Conservation (phyloP, 1,140 invertebrate species). For the Drosophila triauraria region DNA sequence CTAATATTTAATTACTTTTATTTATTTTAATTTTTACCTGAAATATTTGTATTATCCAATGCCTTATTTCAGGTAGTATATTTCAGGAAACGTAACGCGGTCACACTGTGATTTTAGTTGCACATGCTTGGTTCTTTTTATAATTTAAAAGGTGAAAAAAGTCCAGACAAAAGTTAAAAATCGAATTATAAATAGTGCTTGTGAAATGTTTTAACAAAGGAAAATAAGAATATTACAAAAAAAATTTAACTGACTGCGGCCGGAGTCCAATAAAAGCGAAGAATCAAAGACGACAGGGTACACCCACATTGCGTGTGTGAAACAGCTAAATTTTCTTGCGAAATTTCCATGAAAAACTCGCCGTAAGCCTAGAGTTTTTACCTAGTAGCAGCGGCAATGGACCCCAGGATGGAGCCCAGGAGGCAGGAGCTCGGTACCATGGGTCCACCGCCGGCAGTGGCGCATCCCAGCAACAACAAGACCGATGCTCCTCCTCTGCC, state of each 20-base stretch:
- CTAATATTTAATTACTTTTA: background rate
- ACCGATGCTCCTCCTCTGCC: background rate
- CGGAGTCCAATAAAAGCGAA: background rate
- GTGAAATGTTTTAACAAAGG: background rate
- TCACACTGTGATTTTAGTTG: conserved; percentile 16
- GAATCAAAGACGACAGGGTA: background rate
- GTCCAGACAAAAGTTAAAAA: background rate
- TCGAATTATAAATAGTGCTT: background rate
- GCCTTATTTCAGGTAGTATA: background rate
- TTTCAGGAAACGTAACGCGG: background rate
- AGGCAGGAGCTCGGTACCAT: conserved; percentile 15
- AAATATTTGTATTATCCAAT: background rate
- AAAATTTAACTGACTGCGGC: background rate
- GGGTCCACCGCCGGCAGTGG: conserved; percentile 28
- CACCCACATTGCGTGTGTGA: background rate
- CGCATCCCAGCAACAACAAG: conserved; percentile 21
- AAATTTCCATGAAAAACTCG: conserved; percentile 4
- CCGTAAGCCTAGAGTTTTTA: background rate
- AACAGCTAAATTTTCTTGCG: conserved; percentile 1
- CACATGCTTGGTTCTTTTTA: conserved; percentile 56
- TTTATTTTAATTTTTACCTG: background rate
- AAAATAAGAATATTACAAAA: background rate
- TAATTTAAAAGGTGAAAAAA: conserved; percentile 26
- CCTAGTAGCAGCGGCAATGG: background rate
- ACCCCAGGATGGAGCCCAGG: conserved; percentile 7